Base-by-base conservation (phyloP, 2,888 invertebrate species). In the Cerastoderma edule region DNA sequence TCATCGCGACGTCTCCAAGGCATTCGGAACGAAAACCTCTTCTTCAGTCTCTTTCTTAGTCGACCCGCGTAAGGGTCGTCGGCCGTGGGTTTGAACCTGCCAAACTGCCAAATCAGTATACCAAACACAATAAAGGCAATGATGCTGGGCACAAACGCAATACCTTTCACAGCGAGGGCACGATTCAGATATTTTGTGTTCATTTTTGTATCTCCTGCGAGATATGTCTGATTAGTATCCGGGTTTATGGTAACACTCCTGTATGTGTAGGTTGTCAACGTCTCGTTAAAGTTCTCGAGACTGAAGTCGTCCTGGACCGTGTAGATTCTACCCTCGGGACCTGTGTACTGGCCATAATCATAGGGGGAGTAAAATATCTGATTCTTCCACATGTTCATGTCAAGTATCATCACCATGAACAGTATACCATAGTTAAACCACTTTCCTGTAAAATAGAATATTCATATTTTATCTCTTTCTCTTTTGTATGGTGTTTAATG, bases 341-440 rank as follows among this genome's bases (percentile, higher is more conserved):
- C 93, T 16, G 89, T 90, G 77, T 94, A 94, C 86, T 94, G 94
- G 10, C 94, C 94, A 78, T 93, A 94, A 75, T 93, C 93, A 71
- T 85, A 89, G 1, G 94, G 94, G 27, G 81, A 76, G 85, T 94
- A 94, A 84, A 94, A 93, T 60, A 94, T 93, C 88, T 94, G 94
- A 87, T 94, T 94, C 86, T 94, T 94, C 94, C 94, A 94, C 94
- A 94, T 94, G 89, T 94, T 94, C 70, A 94, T 85, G 85, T 94
- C 94, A 30, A 94, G 89, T 66, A 94, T 89, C 92, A 94, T 93
- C 24, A 94, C 94, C 73, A 94, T 84, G 78, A 94, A 93, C 71
- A 94, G 92, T 67, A 94, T 93, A 33, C 94, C 94, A 83, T 94
- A 94, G 87, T 94, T 94, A 87, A 94, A 94, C 94, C 94, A 94